phyloP scores from a whole-genome alignment of 1,140 invertebrate genomes.

The Babylonia areolata region DNA sequence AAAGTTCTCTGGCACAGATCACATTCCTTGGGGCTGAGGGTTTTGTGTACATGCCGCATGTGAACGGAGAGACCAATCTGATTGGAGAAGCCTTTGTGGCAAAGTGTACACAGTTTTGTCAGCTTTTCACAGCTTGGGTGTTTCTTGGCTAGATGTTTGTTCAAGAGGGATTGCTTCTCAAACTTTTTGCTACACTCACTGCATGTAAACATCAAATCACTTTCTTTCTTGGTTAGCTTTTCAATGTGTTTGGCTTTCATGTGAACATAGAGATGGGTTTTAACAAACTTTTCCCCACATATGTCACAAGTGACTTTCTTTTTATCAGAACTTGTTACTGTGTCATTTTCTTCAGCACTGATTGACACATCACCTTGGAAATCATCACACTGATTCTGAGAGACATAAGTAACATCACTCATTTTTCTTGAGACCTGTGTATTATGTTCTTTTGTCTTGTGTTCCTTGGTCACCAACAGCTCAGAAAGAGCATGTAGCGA shows the following conservation, averaged over 20 bases:
- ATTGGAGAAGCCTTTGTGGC: conserved; percentile 8
- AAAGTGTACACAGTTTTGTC: background rate
- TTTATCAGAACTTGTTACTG: background rate
- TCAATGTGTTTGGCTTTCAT: background rate
- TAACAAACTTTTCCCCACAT: background rate
- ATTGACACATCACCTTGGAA: background rate
- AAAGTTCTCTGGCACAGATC: conserved; percentile 21
- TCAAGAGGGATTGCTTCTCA: background rate
- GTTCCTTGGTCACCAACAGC: too few species aligned
- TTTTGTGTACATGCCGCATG: conserved; percentile 31
- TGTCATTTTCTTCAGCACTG: background rate
- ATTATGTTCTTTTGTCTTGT: background rate
- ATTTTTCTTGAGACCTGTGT: background rate
- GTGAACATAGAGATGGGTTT: conserved; percentile 11
- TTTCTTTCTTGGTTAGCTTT: background rate
- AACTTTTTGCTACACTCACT: conserved; percentile 24
- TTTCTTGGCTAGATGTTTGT: background rate
- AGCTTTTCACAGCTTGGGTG: conserved; percentile 7
- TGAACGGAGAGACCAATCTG: conserved; percentile 17
- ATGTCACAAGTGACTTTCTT: background rate
- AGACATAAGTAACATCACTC: background rate
- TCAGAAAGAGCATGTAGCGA: too few species aligned
- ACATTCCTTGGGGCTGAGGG: conserved; percentile 8
- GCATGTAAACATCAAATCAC: background rate
- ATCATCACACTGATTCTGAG: background rate